phyloP scores from a whole-genome alignment of 2,888 invertebrate genomes.

The Pandemis heparana region DNA sequence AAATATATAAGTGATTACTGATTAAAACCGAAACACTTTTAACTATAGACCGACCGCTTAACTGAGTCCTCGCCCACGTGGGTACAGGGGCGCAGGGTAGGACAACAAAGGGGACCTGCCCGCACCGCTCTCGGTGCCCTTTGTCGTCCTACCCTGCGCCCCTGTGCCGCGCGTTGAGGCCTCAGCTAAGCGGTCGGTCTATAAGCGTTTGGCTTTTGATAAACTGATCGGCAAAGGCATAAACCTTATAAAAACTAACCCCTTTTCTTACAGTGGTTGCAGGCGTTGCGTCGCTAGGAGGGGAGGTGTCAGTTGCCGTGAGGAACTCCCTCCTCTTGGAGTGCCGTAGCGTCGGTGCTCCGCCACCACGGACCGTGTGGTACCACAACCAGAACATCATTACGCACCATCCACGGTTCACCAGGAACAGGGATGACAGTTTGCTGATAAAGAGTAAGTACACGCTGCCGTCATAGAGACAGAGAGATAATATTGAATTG shows the following conservation, averaged over 20 bases:
- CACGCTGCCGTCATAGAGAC: not conserved
- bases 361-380: constrained; percentile 82
- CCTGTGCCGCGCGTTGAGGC: no score
- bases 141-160: no score
- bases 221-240: not conserved
- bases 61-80: no score
- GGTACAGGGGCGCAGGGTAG: no score
- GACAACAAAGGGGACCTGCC: no score
- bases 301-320: constrained; percentile 74
- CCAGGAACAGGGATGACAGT: constrained; percentile 77
- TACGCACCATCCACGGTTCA: constrained; percentile 80
- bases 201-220: no score
- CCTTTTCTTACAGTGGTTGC: constrained; percentile 82
- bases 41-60: no score
- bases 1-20: no score
- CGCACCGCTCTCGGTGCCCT: no score
- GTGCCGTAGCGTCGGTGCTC: constrained; percentile 77
- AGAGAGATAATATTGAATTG: not conserved
- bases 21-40: no score
- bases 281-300: constrained; percentile 87
- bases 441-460: constrained; percentile 77
- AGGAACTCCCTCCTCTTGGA: constrained; percentile 72
- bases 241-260: not conserved
- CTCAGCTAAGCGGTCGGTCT: no score
- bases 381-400: constrained; percentile 83